These are phyloP conservation scores for Chaenocephalus aceratus DNA, from an alignment of 2,113 vertebrate species.

Conservation along the genomic window DNA sequence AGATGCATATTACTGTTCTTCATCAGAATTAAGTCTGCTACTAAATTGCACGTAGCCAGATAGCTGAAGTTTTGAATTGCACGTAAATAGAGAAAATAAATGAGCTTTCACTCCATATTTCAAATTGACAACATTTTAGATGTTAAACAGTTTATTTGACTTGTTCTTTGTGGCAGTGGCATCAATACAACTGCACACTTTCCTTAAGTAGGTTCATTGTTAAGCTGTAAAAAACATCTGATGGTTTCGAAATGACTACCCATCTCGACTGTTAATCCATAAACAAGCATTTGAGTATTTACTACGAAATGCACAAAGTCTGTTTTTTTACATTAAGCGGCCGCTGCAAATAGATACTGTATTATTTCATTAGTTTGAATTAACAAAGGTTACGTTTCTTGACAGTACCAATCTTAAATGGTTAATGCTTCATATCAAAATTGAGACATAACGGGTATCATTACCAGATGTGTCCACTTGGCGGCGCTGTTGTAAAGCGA, in stretches of 20 bases:
- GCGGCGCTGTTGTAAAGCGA: conserved; percentile 28
- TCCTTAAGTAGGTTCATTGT: neutral
- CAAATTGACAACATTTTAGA: neutral
- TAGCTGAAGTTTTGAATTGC: no score
- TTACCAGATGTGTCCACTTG: conserved; percentile 34
- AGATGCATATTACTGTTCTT: neutral
- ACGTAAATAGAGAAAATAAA: neutral
- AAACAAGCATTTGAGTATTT: neutral
- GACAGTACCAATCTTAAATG: neutral
- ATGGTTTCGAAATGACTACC: no score
- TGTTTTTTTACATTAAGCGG: neutral
- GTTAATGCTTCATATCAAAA: neutral
- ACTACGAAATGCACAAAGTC: neutral
- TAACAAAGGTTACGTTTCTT: neutral
- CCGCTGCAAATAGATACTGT: neutral
- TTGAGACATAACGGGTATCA: neutral
- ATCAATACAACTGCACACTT: neutral
- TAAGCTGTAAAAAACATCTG: neutral
- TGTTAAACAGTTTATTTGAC: neutral
- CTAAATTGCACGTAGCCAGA: neutral
- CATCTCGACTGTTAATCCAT: no score
- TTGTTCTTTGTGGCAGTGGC: neutral
- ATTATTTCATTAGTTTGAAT: neutral
- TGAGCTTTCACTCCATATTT: neutral
- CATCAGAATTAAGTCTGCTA: neutral